Evolutionary conservation across 2,113 vertebrate genomes (phyloP).

Genomic region (Perca schrenkii): DNA sequence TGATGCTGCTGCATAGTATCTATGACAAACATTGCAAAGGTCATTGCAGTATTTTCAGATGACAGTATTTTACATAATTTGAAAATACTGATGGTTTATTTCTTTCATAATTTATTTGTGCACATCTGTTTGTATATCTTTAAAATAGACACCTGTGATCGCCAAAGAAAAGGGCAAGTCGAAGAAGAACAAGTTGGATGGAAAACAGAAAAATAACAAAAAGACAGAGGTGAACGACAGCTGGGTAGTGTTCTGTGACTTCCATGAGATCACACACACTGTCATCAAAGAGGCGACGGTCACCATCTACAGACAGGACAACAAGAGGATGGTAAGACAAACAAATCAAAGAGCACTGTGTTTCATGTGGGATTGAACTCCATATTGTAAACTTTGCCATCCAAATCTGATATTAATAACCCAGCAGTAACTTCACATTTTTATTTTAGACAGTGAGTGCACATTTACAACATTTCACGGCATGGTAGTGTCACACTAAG

Average conservation of each 20-base stretch:
- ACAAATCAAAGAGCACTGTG: not conserved
- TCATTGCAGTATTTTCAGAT: constrained; percentile 4
- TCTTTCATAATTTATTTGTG: not conserved
- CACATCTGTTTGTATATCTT: not conserved
- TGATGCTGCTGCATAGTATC: not conserved
- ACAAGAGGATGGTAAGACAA: constrained; percentile 92
- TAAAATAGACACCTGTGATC: constrained; percentile 75
- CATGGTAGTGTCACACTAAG: not conserved
- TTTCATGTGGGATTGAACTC: not conserved
- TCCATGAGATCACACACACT: constrained; percentile 95
- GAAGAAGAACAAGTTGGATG: constrained; percentile 88
- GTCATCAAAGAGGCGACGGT: constrained; percentile 90
- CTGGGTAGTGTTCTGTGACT: constrained; percentile 93
- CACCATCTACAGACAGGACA: constrained; percentile 94
- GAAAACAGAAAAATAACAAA: constrained; percentile 85
- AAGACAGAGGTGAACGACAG: constrained; percentile 81
- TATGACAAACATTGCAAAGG: not conserved
- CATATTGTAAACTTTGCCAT: not conserved
- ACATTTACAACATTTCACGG: not conserved
- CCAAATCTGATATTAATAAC: not conserved
- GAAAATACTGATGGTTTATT: not conserved
- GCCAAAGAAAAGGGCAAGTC: constrained; percentile 90
- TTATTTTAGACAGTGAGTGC: not conserved
- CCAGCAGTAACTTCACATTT: not conserved
- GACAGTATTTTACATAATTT: not conserved